Conservation (phyloP, 2,888 invertebrate species). For the Spialia ferax region DNA sequence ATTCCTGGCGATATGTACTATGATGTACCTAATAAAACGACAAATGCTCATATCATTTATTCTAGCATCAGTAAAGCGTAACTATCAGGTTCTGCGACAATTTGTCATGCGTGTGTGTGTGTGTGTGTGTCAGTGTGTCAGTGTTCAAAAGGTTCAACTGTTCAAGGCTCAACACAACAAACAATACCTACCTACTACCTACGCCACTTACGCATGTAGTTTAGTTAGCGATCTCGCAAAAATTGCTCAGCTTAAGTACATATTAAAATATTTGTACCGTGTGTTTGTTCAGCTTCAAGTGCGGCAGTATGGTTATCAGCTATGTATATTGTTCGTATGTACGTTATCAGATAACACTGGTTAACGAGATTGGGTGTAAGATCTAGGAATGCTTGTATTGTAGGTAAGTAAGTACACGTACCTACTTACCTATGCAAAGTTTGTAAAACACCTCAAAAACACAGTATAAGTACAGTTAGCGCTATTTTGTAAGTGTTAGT, state of each 20-base stretch:
- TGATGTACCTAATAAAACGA: neutral
- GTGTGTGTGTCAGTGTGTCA: too few relatives aligned
- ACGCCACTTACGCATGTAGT: neutral
- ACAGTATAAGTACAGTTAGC: too few relatives aligned
- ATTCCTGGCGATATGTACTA: too few relatives aligned
- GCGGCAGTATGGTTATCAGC: slow-evolving; percentile 18
- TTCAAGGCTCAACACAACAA: neutral
- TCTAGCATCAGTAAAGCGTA: neutral
- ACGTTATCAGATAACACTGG: slow-evolving; percentile 42
- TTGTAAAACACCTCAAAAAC: too few relatives aligned
- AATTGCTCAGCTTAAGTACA: neutral
- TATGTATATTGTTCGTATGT: slow-evolving; percentile 39
- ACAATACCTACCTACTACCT: neutral
- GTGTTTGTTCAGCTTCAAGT: slow-evolving; percentile 11
- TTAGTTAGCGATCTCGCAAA: slow-evolving; percentile 1
- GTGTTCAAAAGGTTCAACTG: too few relatives aligned
- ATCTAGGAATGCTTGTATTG: slow-evolving; percentile 9
- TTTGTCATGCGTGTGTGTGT: too few relatives aligned
- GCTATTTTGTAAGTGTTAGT: too few relatives aligned
- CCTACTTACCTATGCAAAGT: neutral
- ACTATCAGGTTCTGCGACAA: too few relatives aligned
- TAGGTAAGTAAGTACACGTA: neutral
- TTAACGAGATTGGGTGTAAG: slow-evolving; percentile 28
- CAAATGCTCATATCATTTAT: neutral
- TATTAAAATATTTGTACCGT: neutral